A percentile compares a stretch with the other conserved stretches of the same genome.
Evolutionary conservation across 2,113 vertebrate species (phyloP).

Genomic region (Psettodes erumei): DNA sequence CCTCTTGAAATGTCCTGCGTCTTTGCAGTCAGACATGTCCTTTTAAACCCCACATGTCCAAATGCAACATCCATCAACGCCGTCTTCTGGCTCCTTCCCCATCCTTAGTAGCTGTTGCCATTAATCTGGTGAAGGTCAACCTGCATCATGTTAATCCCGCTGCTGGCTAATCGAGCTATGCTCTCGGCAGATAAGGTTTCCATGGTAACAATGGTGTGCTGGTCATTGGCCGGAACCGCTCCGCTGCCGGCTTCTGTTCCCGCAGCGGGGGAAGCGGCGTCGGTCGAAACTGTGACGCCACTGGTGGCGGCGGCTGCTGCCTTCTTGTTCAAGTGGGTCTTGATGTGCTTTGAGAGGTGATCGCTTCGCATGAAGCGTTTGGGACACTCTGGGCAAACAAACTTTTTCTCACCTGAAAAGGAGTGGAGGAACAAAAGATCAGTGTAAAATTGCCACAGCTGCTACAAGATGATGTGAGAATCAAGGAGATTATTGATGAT

Average conservation of each 20-base stretch:
- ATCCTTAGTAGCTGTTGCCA: slow-evolving; percentile 90
- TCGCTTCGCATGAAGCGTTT: slow-evolving; percentile 98
- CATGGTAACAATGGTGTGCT: slow-evolving; percentile 90
- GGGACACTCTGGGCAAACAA: slow-evolving; percentile 91
- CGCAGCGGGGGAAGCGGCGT: slow-evolving; percentile 69
- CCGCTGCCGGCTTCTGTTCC: slow-evolving; percentile 70
- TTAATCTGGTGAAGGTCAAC: slow-evolving; percentile 95
- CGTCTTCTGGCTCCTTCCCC: slow-evolving; percentile 7
- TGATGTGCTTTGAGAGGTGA: slow-evolving; percentile 96
- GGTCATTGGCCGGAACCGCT: slow-evolving; percentile 56
- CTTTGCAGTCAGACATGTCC: slow-evolving; percentile 43
- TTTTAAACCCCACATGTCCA: slow-evolving; percentile 57
- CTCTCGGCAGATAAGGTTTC: slow-evolving; percentile 93
- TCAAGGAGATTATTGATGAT: neutral
- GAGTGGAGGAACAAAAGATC: neutral
- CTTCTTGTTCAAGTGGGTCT: slow-evolving; percentile 96
- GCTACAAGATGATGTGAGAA: neutral
- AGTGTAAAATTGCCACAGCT: neutral
- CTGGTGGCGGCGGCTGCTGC: slow-evolving; percentile 16
- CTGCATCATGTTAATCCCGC: slow-evolving; percentile 95
- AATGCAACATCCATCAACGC: slow-evolving; percentile 43
- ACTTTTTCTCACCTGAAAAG: slow-evolving; percentile 92
- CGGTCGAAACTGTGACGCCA: slow-evolving; percentile 61
- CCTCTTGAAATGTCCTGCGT: slow-evolving; percentile 17
- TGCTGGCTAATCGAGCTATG: slow-evolving; percentile 90